phyloP scores from a whole-genome alignment of 2,888 invertebrate genomes.

The Cerceris rybyensis region DNA sequence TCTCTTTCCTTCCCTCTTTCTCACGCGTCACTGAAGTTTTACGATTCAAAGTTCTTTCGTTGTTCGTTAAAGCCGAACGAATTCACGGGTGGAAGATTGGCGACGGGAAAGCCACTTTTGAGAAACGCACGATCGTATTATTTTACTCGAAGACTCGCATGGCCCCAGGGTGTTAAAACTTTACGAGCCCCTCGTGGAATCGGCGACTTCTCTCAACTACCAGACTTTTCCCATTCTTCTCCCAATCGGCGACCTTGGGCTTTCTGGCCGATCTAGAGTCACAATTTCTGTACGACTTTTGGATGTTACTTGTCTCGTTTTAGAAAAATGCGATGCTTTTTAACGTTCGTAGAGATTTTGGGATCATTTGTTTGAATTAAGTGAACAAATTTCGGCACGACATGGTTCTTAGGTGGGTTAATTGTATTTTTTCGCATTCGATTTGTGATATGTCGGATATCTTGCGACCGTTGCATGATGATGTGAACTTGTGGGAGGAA shows the following conservation, averaged over 20 bases:
- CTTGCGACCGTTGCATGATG: too few species aligned
- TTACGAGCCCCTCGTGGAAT: constrained; percentile 38
- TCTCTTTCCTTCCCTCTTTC: not conserved
- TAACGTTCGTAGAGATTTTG: not conserved
- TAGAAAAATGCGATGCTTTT: too few species aligned
- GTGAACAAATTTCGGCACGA: too few species aligned
- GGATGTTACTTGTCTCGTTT: not conserved
- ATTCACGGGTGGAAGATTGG: constrained; percentile 51
- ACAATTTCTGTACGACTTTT: not conserved
- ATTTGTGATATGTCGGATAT: too few species aligned
- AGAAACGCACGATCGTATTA: constrained; percentile 62
- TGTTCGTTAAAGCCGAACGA: constrained; percentile 60
- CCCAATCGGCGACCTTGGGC: constrained; percentile 25
- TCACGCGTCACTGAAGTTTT: constrained; percentile 42
- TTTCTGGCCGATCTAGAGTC: not conserved
- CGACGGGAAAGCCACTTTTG: constrained; percentile 53
- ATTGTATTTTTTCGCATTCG: too few species aligned
- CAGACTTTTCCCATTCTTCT: constrained; percentile 17
- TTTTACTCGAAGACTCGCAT: constrained; percentile 50
- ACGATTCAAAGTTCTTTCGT: constrained; percentile 46
- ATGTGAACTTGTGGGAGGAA: too few species aligned
- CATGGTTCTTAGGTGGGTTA: too few species aligned
- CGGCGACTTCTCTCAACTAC: constrained; percentile 28
- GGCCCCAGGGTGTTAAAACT: constrained; percentile 54
- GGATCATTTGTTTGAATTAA: too few species aligned